phyloP scores from a whole-genome alignment of 2,113 vertebrate genomes.

The Platysternon megacephalum region DNA sequence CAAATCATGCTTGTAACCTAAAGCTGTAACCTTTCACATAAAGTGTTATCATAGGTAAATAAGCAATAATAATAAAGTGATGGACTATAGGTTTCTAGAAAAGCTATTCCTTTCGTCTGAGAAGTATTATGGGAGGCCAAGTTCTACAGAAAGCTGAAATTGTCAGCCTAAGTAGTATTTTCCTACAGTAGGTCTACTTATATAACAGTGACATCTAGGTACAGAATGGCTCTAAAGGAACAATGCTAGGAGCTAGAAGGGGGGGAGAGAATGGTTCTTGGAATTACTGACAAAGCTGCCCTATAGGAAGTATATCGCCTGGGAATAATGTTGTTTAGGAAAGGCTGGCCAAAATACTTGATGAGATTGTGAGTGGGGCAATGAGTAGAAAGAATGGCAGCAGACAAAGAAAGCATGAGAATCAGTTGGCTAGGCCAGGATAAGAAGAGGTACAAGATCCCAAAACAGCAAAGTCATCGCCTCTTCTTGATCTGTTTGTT shows the following conservation, averaged over 20 bases:
- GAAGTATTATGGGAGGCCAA: not conserved
- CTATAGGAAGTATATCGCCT: not conserved
- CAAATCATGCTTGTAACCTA: not conserved
- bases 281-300: not conserved
- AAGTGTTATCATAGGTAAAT: not conserved
- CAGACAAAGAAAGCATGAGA: not conserved
- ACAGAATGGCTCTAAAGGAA: not conserved
- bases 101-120: not conserved
- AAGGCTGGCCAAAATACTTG: not conserved
- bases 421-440: not conserved
- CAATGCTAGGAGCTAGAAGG: not conserved
- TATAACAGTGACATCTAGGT: not conserved
- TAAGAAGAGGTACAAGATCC: not conserved
- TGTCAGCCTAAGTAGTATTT: not conserved
- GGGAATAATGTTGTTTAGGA: not conserved
- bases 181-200: not conserved
- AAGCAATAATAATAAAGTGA: not conserved
- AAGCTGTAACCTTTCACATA: not conserved
- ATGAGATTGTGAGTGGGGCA: not conserved
- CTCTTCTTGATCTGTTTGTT: not conserved
- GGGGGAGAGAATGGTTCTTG: not conserved
- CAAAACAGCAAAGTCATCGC: not conserved
- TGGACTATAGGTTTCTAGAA: not conserved
- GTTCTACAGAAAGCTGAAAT: accelerated
- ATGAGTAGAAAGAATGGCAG: not conserved